Base-by-base conservation (phyloP, 2,888 invertebrate species). In the Chelonus formosanus region DNA sequence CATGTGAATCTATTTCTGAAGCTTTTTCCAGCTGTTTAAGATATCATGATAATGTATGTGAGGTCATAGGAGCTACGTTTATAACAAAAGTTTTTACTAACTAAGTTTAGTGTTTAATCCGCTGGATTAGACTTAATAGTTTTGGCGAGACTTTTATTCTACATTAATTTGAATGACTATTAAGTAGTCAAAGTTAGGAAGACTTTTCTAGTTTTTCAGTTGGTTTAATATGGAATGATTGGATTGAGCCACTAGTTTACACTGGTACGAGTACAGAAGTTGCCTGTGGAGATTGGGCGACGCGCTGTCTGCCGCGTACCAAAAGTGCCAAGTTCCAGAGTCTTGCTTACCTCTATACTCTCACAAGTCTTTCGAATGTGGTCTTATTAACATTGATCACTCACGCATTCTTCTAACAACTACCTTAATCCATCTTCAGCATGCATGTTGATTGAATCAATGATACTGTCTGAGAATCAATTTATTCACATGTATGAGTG, bases 221-320 rank as follows among this genome's bases (percentile, higher is more conserved):
- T 52, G 52, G 52, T 52, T 40, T 4, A 5, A 40, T 1, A 40
- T 40, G 40, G 6, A 40, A 40, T 40, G 40, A 40, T 40, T 3
- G 40, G 40, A 40, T 40, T 40, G 40, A 40, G 6, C 40, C 40
- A 40, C 40, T 6, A 40, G 40, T 40, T 40, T 2, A 40, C 40
- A 40, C 40, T 6, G 40, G 40, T 6, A 40, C 6, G 6, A 40
- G 40, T 40, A 40, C 40, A 40, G 40, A 40, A 40, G 40, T 40
- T 40, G 40, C 40, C 40, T 40, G 40, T 40, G 40, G 40, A 70
- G 68, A 70, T 69, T 70, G 57, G 76, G 76, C 76, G 76, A 76
- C 76, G 75, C 74, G 76, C 76, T 75, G 76, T 76, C 76, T 77
- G 74, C 74, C 73, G 70, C 67, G 67, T 43, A 62, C 70, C 69